These are phyloP conservation scores for Cichladusa arquata DNA, from an alignment of 2,113 vertebrate genomes.

Conservation along the genomic window DNA sequence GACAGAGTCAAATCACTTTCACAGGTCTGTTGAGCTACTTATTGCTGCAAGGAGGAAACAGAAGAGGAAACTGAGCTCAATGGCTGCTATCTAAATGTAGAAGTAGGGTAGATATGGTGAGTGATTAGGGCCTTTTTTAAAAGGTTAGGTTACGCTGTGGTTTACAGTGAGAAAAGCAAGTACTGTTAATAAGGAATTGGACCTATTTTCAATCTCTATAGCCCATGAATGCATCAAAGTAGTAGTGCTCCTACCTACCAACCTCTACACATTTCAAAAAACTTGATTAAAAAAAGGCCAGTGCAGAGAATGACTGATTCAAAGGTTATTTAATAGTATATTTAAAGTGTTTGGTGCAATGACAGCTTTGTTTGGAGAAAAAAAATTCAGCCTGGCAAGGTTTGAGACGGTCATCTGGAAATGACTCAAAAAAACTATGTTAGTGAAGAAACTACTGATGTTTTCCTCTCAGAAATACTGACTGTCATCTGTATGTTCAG, in stretches of 20 bases:
- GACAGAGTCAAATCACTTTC: not conserved
- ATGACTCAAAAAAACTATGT: rapidly evolving
- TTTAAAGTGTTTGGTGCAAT: not conserved
- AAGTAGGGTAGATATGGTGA: not conserved
- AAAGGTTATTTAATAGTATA: not conserved
- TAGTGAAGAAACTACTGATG: not conserved
- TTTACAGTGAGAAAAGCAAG: not conserved
- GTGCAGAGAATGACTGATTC: not conserved
- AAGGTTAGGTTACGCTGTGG: not conserved
- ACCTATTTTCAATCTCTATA: not conserved
- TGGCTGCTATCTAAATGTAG: not conserved
- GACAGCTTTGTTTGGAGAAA: not conserved
- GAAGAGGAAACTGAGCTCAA: not conserved
- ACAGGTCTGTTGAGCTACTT: not conserved
- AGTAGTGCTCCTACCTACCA: not conserved
- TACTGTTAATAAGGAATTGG: not conserved
- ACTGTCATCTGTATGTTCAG: not conserved
- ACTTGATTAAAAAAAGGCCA: not conserved
- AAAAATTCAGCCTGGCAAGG: not conserved
- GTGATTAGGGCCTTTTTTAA: not conserved
- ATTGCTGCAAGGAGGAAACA: not conserved
- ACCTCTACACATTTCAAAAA: not conserved
- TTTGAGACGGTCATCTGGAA: not conserved
- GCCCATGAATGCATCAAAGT: not conserved
- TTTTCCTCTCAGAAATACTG: not conserved